phyloP scores from a whole-genome alignment of 2,113 vertebrate species.

The Pluvialis apricaria region DNA sequence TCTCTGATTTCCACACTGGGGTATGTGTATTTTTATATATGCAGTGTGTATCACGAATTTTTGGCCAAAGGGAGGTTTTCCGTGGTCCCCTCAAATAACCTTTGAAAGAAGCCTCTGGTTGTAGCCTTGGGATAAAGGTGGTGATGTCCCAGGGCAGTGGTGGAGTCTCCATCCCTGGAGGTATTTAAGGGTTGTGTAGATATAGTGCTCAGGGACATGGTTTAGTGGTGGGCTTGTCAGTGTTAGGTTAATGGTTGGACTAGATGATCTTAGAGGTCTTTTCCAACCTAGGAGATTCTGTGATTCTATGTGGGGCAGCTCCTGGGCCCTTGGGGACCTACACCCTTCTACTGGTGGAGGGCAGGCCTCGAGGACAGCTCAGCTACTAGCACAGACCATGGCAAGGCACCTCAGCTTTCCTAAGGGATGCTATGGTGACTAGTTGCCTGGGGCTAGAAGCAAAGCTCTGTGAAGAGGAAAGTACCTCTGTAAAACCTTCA shows the following conservation, averaged over 20 bases:
- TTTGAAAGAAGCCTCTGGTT: background rate
- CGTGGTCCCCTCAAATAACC: background rate
- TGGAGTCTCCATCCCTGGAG: too few relatives aligned
- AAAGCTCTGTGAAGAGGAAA: background rate
- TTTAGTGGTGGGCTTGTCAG: too few relatives aligned
- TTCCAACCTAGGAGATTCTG: too few relatives aligned
- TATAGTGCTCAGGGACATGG: too few relatives aligned
- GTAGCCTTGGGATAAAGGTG: background rate
- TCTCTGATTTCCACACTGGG: background rate
- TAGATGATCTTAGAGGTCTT: too few relatives aligned
- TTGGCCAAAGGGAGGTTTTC: background rate
- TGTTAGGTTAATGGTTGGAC: too few relatives aligned
- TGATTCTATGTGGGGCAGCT: background rate
- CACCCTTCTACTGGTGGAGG: background rate
- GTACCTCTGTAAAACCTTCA: background rate
- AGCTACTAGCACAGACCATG: background rate
- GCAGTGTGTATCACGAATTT: background rate
- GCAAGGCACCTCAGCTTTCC: background rate
- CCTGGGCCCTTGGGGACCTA: background rate
- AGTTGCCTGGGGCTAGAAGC: background rate
- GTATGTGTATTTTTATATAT: background rate
- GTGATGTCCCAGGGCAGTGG: too few relatives aligned
- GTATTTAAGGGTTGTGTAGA: too few relatives aligned
- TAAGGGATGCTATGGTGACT: background rate
- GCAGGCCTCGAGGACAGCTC: background rate